Conservation (phyloP, 2,888 invertebrate genomes). For the Luffia ferchaultella region DNA sequence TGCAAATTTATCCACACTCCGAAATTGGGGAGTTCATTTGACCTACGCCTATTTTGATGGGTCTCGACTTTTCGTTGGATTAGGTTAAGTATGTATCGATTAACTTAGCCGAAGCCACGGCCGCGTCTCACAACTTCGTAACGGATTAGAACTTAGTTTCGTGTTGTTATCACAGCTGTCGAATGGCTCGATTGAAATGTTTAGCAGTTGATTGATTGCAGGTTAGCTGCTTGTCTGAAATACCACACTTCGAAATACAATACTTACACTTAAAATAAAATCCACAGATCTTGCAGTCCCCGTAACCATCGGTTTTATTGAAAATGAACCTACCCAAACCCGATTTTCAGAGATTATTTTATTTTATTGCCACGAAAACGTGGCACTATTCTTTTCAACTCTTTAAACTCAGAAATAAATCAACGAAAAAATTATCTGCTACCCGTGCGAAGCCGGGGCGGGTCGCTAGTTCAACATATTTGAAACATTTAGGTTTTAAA, state of each 20-base stretch:
- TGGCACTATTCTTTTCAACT: too few relatives aligned
- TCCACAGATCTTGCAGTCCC: too few relatives aligned
- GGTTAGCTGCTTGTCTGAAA: neutral
- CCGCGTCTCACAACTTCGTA: neutral
- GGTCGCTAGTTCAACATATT: too few relatives aligned
- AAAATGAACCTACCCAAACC: too few relatives aligned
- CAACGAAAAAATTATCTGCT: too few relatives aligned
- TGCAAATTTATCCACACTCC: neutral
- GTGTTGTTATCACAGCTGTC: neutral
- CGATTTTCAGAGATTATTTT: too few relatives aligned
- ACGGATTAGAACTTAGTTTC: neutral
- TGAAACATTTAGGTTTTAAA: too few relatives aligned
- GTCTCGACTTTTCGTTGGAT: neutral
- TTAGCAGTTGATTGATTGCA: neutral
- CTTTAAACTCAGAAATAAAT: too few relatives aligned
- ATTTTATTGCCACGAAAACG: too few relatives aligned
- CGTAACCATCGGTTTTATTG: too few relatives aligned
- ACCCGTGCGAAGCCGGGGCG: too few relatives aligned
- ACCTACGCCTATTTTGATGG: neutral
- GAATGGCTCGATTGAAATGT: neutral
- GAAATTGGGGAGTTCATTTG: neutral
- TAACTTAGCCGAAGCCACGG: neutral
- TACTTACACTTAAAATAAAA: too few relatives aligned
- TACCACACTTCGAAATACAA: slow-evolving; percentile 1
- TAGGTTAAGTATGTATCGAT: neutral